phyloP scores from a whole-genome alignment of 2,113 vertebrate genomes.

The Condylura cristata region DNA sequence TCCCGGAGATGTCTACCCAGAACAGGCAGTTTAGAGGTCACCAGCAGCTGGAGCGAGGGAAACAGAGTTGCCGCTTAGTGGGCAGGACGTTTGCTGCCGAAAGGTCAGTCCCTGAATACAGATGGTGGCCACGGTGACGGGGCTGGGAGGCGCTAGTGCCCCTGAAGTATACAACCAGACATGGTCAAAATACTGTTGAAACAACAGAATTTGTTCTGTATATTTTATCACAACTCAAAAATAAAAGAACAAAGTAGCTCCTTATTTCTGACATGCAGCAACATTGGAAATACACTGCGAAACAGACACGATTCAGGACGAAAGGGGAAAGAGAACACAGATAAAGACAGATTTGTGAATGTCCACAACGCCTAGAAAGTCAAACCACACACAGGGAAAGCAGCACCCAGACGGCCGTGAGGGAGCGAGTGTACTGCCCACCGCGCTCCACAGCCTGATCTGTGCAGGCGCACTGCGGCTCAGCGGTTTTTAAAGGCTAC shows the following conservation, averaged over 20 bases:
- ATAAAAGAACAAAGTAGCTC: not conserved
- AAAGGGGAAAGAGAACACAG: not conserved
- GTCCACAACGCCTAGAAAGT: not conserved
- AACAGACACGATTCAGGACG: not conserved
- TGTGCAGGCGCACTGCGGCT: not conserved
- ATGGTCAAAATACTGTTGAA: not conserved
- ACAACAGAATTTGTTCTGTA: not conserved
- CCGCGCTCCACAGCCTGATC: not conserved
- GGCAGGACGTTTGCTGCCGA: not conserved
- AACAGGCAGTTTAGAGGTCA: not conserved
- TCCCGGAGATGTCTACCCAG: not conserved
- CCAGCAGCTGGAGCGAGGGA: not conserved
- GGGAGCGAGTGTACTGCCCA: not conserved
- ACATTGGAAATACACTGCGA: not conserved
- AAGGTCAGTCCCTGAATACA: not conserved
- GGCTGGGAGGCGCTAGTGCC: not conserved
- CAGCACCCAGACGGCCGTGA: not conserved
- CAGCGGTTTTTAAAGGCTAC: not conserved
- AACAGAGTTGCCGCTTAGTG: not conserved
- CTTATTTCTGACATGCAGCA: not conserved
- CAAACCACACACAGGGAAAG: not conserved
- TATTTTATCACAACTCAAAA: slow-evolving; percentile 39
- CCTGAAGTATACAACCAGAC: not conserved
- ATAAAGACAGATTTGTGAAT: slow-evolving; percentile 19
- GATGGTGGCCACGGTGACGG: not conserved